Evolutionary conservation across 2,113 vertebrate genomes (phyloP).

Genomic region (Copsychus sechellarum): DNA sequence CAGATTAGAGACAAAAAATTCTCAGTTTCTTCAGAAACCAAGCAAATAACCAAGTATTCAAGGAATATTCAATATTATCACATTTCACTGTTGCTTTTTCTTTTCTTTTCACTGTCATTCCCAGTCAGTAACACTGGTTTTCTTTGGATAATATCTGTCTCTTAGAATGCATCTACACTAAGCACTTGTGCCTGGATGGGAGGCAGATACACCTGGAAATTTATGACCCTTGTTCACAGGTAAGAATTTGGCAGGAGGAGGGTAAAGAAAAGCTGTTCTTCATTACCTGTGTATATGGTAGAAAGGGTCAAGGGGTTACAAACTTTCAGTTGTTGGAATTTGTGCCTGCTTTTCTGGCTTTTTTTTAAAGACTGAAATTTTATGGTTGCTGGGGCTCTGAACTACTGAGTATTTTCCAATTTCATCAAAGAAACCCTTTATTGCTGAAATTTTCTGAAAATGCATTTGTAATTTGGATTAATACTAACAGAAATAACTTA

Average conservation of each 20-base stretch:
- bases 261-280: background rate
- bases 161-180: constrained; percentile 87
- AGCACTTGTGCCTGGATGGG: constrained; percentile 82
- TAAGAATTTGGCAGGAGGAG: constrained; percentile 47
- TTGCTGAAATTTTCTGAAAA: background rate
- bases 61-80: background rate
- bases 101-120: background rate
- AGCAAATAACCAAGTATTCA: background rate
- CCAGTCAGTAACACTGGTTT: background rate
- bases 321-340: background rate
- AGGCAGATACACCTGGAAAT: constrained; percentile 84
- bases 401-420: background rate
- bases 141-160: background rate
- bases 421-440: background rate
- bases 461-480: background rate
- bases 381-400: background rate
- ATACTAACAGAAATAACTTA: background rate
- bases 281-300: background rate
- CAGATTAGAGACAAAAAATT: background rate
- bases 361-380: background rate
- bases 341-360: background rate
- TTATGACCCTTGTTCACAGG: constrained; percentile 86
- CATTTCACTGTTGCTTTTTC: background rate
- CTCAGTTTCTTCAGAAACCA: background rate
- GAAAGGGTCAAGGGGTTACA: background rate